These are phyloP conservation scores for Colossoma macropomum DNA, from an alignment of 2,113 vertebrate species.

Conservation along the genomic window DNA sequence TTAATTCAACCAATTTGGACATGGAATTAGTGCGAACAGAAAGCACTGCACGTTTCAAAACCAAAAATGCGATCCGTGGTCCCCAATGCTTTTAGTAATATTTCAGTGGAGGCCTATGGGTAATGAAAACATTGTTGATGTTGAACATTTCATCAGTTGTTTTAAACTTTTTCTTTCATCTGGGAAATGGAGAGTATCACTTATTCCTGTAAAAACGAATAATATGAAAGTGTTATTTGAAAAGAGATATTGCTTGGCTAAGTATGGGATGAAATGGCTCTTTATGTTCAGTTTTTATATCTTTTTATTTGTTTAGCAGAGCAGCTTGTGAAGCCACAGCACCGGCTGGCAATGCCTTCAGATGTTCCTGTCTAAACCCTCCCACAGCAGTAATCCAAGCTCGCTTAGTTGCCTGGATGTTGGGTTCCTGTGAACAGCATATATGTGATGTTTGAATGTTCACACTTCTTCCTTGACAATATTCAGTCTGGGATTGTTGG, in stretches of 20 bases:
- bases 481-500: too few relatives aligned
- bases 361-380: background rate
- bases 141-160: constrained; percentile 34
- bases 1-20: constrained; percentile 44
- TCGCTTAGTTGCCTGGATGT: too few relatives aligned
- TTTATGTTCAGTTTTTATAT: background rate
- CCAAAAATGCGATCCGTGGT: constrained; percentile 34
- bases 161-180: constrained; percentile 25
- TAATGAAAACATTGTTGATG: constrained; percentile 35
- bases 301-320: background rate
- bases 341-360: background rate
- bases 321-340: background rate
- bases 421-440: too few relatives aligned
- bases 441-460: too few relatives aligned
- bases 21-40: constrained; percentile 32
- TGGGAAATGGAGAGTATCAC: constrained; percentile 19
- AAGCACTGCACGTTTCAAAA: constrained; percentile 32
- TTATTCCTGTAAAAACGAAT: constrained; percentile 33
- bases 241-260: background rate
- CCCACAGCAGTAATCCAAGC: background rate
- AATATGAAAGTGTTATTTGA: constrained; percentile 23
- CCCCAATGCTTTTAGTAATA: constrained; percentile 21
- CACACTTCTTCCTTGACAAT: too few relatives aligned
- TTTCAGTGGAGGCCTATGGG: constrained; percentile 13
- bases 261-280: background rate